Evolutionary conservation across 2,113 vertebrate species (phyloP).

Genomic region (Coregonus clupeaformis): DNA sequence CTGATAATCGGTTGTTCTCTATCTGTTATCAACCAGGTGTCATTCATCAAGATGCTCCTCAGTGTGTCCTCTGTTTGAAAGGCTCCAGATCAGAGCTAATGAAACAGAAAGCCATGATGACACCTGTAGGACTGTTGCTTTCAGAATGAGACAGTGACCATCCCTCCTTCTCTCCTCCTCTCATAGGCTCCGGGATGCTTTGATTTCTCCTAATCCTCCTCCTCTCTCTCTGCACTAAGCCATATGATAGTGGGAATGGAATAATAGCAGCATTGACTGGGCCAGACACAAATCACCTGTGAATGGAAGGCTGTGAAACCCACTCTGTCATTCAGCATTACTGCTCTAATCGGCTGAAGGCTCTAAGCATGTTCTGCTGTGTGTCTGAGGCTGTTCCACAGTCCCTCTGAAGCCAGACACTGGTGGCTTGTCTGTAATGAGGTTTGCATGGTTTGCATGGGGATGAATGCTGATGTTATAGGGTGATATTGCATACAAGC

Average conservation of each 20-base stretch:
- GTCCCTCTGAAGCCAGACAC: slow-evolving; percentile 11
- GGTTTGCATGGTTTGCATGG: neutral
- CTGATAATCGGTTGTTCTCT: too few species aligned
- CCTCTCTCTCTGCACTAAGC: slow-evolving; percentile 27
- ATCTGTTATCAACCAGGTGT: too few species aligned
- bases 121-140: slow-evolving; percentile 37
- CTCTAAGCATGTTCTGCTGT: slow-evolving; percentile 14
- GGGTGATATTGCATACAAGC: too few species aligned
- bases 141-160: slow-evolving; percentile 12
- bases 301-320: slow-evolving; percentile 43
- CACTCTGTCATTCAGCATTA: slow-evolving; percentile 53
- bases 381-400: neutral
- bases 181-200: slow-evolving; percentile 21
- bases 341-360: slow-evolving; percentile 27
- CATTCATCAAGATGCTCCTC: neutral
- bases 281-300: slow-evolving; percentile 40
- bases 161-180: slow-evolving; percentile 20
- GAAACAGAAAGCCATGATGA: neutral
- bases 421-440: slow-evolving; percentile 11
- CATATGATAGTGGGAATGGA: slow-evolving; percentile 31
- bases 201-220: slow-evolving; percentile 34
- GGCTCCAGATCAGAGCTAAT: neutral
- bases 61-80: neutral
- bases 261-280: slow-evolving; percentile 46
- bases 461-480: neutral